Evolutionary conservation across 2,888 invertebrate species (phyloP), one percentile per base, ranked within the genome.

Genomic region (Ectemnius lituratus): DNA sequence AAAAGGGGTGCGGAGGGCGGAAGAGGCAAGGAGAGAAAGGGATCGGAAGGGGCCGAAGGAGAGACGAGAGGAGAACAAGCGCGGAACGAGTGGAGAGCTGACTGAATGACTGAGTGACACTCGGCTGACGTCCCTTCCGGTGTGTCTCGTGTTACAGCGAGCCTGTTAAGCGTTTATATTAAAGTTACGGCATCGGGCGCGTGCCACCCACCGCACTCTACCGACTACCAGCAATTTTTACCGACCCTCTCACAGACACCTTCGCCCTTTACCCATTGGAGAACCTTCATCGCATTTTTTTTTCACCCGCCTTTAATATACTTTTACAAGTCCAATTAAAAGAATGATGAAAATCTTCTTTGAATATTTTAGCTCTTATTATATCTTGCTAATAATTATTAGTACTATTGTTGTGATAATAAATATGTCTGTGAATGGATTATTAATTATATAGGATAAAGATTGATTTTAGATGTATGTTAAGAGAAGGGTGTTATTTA

Each of bases 41-140:
- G 76, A 67, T 11, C 5, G 14, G 4, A 20, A 56, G 6, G 59
- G 23, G 37, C 18, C 59, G 20, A 58, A 63, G 69, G 61, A 75
- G 65, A 62, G 69, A 62, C 62, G 69, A 74, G 66, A 77, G 75
- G 67, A 73, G 72, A 80, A 76, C 79, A 63, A 78, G 74, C 75
- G 60, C 66, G 75, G 76, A 75, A 70, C 81, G 75, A 80, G 78
- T 60, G 71, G 82, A 84, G 76, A 84, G 76, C 79, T 78, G 84
- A 79, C 83, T 83, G 86, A 86, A 85, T 85, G 87, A 86, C 86
- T 86, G 88, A 87, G 86, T 89, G 88, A 88, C 90, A 89, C 88
- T 88, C 87, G 87, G 85, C 83, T 87, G 87, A 88, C 87, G 88
- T 88, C 87, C 87, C 85, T 90, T 90, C 90, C 90, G 89, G 89